Evolutionary conservation across 2,797 vertebrate species (phyloP).

Genomic region (Odontamblyopus lacepedii): DNA sequence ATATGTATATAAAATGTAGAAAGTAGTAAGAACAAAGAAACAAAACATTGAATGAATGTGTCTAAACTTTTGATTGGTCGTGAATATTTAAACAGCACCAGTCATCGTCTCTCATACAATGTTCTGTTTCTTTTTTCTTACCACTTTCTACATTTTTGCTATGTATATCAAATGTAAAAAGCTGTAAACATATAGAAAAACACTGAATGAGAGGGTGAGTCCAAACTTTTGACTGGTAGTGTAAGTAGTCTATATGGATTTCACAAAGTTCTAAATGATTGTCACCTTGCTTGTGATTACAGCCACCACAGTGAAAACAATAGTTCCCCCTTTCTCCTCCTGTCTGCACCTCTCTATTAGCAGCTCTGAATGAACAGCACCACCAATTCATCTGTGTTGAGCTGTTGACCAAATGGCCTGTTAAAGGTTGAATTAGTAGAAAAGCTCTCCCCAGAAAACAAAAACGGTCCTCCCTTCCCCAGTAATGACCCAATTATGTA

Average conservation of each 20-base stretch:
- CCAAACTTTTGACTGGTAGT: background rate
- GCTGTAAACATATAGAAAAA: no score
- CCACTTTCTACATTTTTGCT: no score
- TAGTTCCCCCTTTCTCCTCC: background rate
- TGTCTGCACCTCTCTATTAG: conserved; percentile 17
- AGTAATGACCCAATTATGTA: conserved; percentile 60
- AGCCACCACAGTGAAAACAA: conserved; percentile 6
- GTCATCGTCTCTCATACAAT: no score
- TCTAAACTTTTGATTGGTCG: no score
- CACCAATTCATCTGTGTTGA: conserved; percentile 50
- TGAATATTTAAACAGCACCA: no score
- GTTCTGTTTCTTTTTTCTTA: no score
- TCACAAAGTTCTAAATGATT: background rate
- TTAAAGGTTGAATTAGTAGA: conserved; percentile 44
- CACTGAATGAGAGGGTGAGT: no score
- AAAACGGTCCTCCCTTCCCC: conserved; percentile 39
- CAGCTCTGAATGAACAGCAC: conserved; percentile 34
- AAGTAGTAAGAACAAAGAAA: no score
- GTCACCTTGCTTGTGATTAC: background rate
- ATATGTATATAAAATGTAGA: no score
- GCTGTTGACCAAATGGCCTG: conserved; percentile 51
- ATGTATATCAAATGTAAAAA: no score
- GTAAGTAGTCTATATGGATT: background rate
- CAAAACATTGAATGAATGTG: no score
- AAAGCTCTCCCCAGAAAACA: conserved; percentile 32